A percentile compares a stretch with the other conserved stretches of the same genome.
Evolutionary conservation across 2,888 invertebrate genomes (phyloP).

Genomic region (Cremastinae sp.): DNA sequence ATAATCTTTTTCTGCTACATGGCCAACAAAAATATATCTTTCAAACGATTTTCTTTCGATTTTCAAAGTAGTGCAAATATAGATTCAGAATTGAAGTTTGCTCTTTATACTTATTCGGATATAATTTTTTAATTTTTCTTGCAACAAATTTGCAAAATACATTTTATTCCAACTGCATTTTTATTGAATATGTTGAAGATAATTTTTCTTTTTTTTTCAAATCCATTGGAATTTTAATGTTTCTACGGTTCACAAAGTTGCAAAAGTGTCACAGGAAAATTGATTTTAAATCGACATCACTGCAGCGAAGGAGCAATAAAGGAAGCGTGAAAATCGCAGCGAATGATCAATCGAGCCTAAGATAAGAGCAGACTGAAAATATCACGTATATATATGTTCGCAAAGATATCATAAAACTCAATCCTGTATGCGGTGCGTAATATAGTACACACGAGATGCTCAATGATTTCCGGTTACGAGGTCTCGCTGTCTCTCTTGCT

Average conservation of each 20-base stretch:
- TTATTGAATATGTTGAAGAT: no score
- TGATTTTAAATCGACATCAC: neutral
- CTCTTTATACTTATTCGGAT: no score
- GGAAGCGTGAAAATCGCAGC: conserved; percentile 15
- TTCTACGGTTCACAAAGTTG: neutral
- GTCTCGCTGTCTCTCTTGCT: conserved; percentile 8
- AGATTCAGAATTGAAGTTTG: no score
- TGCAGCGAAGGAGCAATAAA: neutral
- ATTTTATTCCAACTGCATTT: no score
- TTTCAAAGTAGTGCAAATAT: no score
- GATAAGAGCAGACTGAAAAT: conserved; percentile 15
- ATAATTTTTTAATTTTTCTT: no score
- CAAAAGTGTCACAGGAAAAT: neutral
- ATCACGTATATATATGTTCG: neutral
- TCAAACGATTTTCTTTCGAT: no score
- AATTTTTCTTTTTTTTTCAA: no score
- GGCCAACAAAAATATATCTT: no score
- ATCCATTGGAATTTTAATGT: no score
- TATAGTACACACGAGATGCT: conserved; percentile 45
- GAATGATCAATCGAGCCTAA: conserved; percentile 17
- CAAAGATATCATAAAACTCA: conserved; percentile 43
- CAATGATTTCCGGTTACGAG: conserved; percentile 52
- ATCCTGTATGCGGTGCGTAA: conserved; percentile 45
- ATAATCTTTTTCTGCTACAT: no score
- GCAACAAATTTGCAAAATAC: no score